Conservation (phyloP, 2,113 vertebrate species). For the Macquaria australasica region DNA sequence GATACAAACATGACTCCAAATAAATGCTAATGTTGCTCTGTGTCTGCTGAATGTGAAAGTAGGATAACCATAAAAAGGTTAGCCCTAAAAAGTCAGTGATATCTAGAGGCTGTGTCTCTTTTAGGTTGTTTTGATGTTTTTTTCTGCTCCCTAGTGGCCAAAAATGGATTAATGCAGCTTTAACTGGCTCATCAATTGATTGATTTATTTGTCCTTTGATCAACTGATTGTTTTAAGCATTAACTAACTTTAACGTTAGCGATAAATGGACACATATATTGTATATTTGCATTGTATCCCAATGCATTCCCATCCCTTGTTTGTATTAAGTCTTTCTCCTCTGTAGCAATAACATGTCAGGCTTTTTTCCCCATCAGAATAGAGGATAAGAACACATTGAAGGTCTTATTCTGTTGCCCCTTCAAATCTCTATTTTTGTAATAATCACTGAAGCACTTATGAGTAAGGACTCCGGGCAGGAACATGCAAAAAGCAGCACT, state of each 20-base stretch:
- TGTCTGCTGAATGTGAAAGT: background rate
- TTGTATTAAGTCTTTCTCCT: constrained; percentile 24
- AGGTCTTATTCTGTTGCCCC: constrained; percentile 43
- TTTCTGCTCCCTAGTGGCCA: background rate
- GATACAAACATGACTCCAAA: background rate
- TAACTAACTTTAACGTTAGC: background rate
- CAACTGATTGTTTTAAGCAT: background rate
- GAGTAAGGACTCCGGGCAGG: constrained; percentile 13
- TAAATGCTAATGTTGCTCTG: background rate
- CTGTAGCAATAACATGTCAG: constrained; percentile 73
- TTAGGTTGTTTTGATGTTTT: background rate
- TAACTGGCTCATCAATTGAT: background rate
- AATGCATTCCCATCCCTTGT: constrained; percentile 21
- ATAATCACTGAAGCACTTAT: constrained; percentile 64
- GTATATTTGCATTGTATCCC: background rate
- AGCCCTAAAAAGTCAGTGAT: background rate
- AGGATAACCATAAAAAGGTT: background rate
- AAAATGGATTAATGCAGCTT: constrained; percentile 6
- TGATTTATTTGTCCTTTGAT: background rate
- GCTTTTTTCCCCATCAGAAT: constrained; percentile 44
- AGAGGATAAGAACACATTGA: background rate
- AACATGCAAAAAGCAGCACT: constrained; percentile 61
- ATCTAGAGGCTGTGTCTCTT: background rate
- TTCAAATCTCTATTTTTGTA: constrained; percentile 81
- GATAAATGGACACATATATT: background rate